Evolutionary conservation across 2,888 invertebrate genomes (phyloP).

Genomic region (Ennomos quercinarius): DNA sequence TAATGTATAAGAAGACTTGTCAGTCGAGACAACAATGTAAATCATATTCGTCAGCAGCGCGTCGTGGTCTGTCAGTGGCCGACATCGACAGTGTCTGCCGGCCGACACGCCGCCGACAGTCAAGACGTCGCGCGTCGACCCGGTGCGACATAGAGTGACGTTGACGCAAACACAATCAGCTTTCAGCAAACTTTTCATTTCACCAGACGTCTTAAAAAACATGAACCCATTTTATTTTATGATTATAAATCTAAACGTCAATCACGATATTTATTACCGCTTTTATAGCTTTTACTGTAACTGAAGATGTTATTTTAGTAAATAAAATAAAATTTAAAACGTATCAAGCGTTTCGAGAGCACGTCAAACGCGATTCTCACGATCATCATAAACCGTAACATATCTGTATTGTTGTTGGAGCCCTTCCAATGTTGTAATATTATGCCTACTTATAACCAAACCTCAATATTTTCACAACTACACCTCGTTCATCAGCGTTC

Average conservation of each 20-base stretch:
- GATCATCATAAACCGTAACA: conserved; percentile 59
- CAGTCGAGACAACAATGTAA: conserved; percentile 45
- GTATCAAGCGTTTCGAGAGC: conserved; percentile 43
- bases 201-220: conserved; percentile 39
- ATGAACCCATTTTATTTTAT: conserved; percentile 57
- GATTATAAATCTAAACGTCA: conserved; percentile 60
- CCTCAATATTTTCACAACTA: conserved; percentile 46
- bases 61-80: conserved; percentile 31
- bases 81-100: conserved; percentile 18
- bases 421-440: conserved; percentile 64
- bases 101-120: conserved; percentile 4
- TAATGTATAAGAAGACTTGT: conserved; percentile 42
- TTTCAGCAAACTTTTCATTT: conserved; percentile 36
- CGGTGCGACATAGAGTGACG: conserved; percentile 42
- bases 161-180: conserved; percentile 47
- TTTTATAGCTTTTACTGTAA: conserved; percentile 64
- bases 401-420: conserved; percentile 69
- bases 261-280: conserved; percentile 63
- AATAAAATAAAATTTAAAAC: conserved; percentile 66
- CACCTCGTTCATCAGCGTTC: conserved; percentile 9
- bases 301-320: conserved; percentile 73
- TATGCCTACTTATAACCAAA: conserved; percentile 44
- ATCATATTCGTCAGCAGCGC: conserved; percentile 46
- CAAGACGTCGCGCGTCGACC: conserved; percentile 25
- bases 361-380: conserved; percentile 53